Evolutionary conservation across 2,113 vertebrate genomes (phyloP), one percentile per base, ranked within the genome.

Genomic region (Vireo altiloquus): DNA sequence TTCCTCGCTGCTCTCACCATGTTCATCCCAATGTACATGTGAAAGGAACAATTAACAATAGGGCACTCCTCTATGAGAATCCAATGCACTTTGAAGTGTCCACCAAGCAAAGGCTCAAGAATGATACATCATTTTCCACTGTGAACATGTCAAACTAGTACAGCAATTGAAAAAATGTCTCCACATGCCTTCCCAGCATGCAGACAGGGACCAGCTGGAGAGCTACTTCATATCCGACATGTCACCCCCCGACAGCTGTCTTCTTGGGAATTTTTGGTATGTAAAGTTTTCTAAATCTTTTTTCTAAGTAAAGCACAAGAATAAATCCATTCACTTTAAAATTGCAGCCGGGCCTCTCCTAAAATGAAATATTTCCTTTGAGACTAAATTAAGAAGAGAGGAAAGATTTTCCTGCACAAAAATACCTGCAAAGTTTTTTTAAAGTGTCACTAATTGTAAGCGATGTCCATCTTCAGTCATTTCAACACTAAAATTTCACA

Each of bases 21-120:
- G 97, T 98, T 98, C 97, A 98, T 98, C 97, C 98, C 98, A 98
- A 97, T 98, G 98, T 98, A 98, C 95, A 97, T 97, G 96, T 98
- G 97, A 98, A 99, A 98, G 98, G 98, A 97, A 98, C 98, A 98
- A 98, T 98, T 98, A 98, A 99, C 98, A 99, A 99, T 98, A 98
- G 98, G 96, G 96, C 97, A 97, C 96, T 98, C 96, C 97, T 97
- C 97, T 97, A 94, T 37, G 87, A 97, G 96, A 96, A 97, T 97
- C 97, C 96, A 97, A 97, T 98, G 97, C 95, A 97, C 98, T 98
- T 98, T 98, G 98, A 99, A 98, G 98, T 97, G 96, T 97, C 94
- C 92, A 96, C 96, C 89, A 95, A 94, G 96, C 97, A 98, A 98
- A 97, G 92, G 95, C 83, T 97, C 87, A 94, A 96, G 96, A 97